Evolutionary conservation across 2,888 invertebrate genomes (phyloP), one percentile per base, ranked within the genome.

Genomic region (Tryphoninae sp.): DNA sequence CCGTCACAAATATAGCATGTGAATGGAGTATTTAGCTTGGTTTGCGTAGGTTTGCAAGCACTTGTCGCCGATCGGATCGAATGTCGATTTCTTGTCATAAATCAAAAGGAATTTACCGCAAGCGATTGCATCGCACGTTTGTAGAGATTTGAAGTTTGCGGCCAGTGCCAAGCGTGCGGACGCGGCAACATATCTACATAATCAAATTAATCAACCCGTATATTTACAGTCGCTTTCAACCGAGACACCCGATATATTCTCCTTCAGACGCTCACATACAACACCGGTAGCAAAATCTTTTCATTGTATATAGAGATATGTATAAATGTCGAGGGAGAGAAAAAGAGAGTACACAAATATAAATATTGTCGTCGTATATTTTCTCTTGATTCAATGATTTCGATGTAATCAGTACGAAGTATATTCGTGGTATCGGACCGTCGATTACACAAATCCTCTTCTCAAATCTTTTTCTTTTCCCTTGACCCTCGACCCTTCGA

Each of bases 351-450:
- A 55, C 26, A 45, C 49, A 73, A 33, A 74, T 23, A 78, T 67
- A 71, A 61, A 55, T 23, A 33, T 33, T 42, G 49, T 33, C n/a
- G 22, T 45, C 23, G 45, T 53, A 68, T 26, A 42, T 16, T 16
- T 74, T 55, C 42, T 45, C 22, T 69, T 23, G 13, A 68, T 53
- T 74, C 16, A 62, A 80, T 26, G 9, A 71, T 51, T 83, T 74
- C 9, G 67, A 64, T 67, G 26, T 75, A 72, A 80, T 80, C 71
- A 59, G 64, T 69, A 74, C 73, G 78, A 69, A 61, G 4, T n/a
- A 22, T 72, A 76, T 75, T 76, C 78, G 75, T 75, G 62, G 67
- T 23, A 64, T 49, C 45, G 16, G n/a, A 11, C 45, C 26, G 11
- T 19, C 19, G 16, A 23, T 26, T 42, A 58, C 23, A 23, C 11